phyloP scores from a whole-genome alignment of 2,888 invertebrate species.

The Beris chalybata region DNA sequence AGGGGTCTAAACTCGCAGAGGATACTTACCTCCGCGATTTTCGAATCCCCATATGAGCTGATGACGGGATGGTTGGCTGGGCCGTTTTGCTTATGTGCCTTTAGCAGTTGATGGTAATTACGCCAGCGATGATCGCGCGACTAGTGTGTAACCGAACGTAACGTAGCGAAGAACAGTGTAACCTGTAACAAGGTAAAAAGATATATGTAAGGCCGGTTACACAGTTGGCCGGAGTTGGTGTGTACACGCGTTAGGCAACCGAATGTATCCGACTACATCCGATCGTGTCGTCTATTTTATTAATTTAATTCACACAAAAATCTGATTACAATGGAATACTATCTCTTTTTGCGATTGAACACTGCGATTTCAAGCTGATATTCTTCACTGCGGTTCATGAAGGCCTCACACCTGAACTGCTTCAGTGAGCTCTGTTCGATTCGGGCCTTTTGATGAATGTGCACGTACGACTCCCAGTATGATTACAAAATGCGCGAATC shows the following conservation, averaged over 20 bases:
- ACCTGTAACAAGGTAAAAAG: slow-evolving; percentile 29
- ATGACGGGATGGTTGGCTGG: slow-evolving; percentile 16
- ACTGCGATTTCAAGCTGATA: no score
- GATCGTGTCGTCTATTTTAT: slow-evolving; percentile 22
- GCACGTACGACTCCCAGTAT: no score
- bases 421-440: no score
- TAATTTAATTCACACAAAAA: no score
- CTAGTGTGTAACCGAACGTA: slow-evolving; percentile 30
- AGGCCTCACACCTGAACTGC: no score
- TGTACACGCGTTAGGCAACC: slow-evolving; percentile 39
- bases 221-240: slow-evolving; percentile 41
- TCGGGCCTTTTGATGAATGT: no score
- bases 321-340: no score
- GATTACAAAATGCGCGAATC: no score
- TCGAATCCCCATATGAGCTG: neutral
- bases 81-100: neutral
- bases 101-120: slow-evolving; percentile 20
- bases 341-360: no score
- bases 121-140: slow-evolving; percentile 28
- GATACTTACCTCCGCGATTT: no score
- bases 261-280: slow-evolving; percentile 30
- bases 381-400: no score
- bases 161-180: slow-evolving; percentile 23
- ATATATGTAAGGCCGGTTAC: slow-evolving; percentile 39
- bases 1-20: no score